phyloP scores from a whole-genome alignment of 92 coral and sea anemone species.

The Palythoa caribaeorum region DNA sequence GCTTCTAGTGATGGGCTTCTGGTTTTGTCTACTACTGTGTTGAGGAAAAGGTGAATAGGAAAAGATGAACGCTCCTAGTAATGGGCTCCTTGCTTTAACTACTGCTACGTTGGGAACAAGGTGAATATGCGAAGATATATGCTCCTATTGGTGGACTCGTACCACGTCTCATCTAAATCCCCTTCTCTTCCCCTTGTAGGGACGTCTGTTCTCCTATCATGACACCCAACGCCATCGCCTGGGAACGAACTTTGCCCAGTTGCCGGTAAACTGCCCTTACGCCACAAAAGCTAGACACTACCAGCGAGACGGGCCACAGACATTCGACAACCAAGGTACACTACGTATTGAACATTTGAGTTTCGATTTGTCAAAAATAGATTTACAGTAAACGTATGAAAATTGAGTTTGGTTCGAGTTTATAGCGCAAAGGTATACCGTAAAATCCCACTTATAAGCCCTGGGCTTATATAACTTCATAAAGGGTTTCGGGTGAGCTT shows the following conservation, averaged over 20 bases:
- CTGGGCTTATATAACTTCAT: too few relatives aligned
- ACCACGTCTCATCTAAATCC: neutral
- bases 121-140: neutral
- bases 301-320: constrained; percentile 47
- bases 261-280: constrained; percentile 53
- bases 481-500: too few relatives aligned
- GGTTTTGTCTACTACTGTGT: too few relatives aligned
- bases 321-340: constrained; percentile 30
- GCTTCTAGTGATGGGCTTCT: neutral
- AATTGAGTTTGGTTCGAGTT: too few relatives aligned
- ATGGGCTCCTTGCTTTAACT: neutral
- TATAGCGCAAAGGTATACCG: neutral
- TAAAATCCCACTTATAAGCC: too few relatives aligned
- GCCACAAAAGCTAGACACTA: constrained; percentile 45
- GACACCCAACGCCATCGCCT: constrained; percentile 56
- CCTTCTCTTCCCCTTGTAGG: constrained; percentile 28
- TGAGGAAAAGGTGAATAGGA: neutral
- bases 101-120: neutral
- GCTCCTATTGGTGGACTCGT: neutral
- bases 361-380: too few relatives aligned
- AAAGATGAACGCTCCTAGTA: neutral
- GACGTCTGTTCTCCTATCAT: constrained; percentile 52
- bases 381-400: too few relatives aligned
- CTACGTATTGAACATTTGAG: neutral
- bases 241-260: constrained; percentile 42